Evolutionary conservation across 2,888 invertebrate species (phyloP), one percentile per base, ranked within the genome.

Genomic region (Tinea semifulvella): DNA sequence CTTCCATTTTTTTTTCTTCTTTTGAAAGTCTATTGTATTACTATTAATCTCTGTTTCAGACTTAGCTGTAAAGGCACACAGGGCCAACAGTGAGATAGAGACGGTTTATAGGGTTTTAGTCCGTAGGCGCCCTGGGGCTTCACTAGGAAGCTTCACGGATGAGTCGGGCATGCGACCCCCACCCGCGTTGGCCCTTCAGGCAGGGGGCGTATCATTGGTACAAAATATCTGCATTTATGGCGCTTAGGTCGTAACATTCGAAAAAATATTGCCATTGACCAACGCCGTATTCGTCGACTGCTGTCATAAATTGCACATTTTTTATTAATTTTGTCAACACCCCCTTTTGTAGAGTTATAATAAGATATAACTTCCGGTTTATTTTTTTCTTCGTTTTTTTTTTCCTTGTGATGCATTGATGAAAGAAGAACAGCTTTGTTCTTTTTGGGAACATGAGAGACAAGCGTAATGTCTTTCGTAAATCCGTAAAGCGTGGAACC

Each of bases 401-500:
- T 38, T 18, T 46, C 43, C 11, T 8, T 44, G 22, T 11, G 43
- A 36, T 7, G 43, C 22, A 2, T 48, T 47, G 5, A 44, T 38
- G 20, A 46, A 46, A n/a, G 49, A 43, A 52, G 27, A 11, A 54
- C 53, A 43, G 48, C 49, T 50, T 50, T 45, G 13, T 2, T 36
- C 51, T 16, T 46, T 43, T 43, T 45, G 46, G 6, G 48, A 45
- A 42, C 54, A 50, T 5, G 53, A 52, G 10, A 50, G 47, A 28
- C 31, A 13, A 55, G 26, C 2, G 52, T 52, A 18, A 35, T 42
- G 26, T 50, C 31, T 31, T 54, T 48, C 16, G 49, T 50, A 46
- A 49, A 55, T 17, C 49, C 53, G 48, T 52, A 56, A 16, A 52
- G n/a, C 43, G 44, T 46, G 13, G 45, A 48, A 22, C 46, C 50